Conservation (phyloP, 2,888 invertebrate species). For the Drosophila tripunctata region DNA sequence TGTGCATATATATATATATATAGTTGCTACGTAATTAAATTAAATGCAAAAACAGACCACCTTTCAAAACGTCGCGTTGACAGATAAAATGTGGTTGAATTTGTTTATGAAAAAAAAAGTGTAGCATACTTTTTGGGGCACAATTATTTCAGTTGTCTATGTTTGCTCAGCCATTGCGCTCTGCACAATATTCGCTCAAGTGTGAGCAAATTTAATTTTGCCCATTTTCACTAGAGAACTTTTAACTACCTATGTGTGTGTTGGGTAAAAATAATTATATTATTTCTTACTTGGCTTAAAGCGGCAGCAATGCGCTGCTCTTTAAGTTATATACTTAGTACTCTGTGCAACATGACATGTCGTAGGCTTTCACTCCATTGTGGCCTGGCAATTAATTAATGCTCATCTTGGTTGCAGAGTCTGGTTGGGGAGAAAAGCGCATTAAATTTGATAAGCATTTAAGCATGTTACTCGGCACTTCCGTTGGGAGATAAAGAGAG, state of each 20-base stretch:
- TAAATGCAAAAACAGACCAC: constrained; percentile 14
- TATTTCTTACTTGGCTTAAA: constrained; percentile 1
- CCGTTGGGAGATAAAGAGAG: constrained; percentile 54
- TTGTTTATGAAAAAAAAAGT: neutral
- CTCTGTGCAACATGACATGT: constrained; percentile 12
- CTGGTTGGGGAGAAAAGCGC: constrained; percentile 31
- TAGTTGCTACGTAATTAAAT: constrained; percentile 16
- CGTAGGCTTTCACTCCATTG: constrained; percentile 26
- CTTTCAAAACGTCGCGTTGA: constrained; percentile 14
- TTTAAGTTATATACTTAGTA: constrained; percentile 30
- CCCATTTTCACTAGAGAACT: neutral
- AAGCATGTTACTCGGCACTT: constrained; percentile 78
- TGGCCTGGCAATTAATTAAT: constrained; percentile 76
- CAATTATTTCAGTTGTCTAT: neutral
- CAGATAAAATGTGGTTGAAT: neutral
- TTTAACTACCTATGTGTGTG: constrained; percentile 7
- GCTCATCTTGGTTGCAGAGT: constrained; percentile 58
- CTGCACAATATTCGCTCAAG: constrained; percentile 23
- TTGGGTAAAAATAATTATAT: constrained; percentile 20
- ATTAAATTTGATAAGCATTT: constrained; percentile 78
- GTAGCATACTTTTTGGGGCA: constrained; percentile 1
- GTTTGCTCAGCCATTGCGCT: constrained; percentile 14
- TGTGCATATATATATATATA: too few relatives aligned
- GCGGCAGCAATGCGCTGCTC: neutral
- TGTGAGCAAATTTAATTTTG: constrained; percentile 36